A percentile compares a stretch with the other conserved stretches of the same genome.
phyloP scores from a whole-genome alignment of 2,797 vertebrate genomes.

The Spheniscus humboldti region DNA sequence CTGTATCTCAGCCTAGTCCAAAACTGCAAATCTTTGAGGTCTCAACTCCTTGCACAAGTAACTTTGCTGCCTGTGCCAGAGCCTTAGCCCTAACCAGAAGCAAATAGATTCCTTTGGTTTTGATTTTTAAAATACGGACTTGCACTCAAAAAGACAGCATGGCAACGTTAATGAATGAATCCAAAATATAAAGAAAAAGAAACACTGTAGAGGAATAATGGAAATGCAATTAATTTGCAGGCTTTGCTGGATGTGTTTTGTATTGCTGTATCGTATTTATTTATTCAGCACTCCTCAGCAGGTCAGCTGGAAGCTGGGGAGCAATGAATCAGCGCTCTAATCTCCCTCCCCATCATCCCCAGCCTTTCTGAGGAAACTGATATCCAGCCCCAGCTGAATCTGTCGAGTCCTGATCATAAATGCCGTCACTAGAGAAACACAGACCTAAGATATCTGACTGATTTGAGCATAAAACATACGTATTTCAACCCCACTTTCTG shows the following conservation, averaged over 20 bases:
- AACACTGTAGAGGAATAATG: not conserved
- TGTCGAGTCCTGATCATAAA: not conserved
- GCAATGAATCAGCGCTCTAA: conserved; percentile 42
- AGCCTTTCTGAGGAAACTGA: conserved; percentile 11
- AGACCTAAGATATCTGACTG: not conserved
- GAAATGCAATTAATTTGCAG: not conserved
- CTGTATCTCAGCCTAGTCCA: not conserved
- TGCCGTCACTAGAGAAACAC: not conserved
- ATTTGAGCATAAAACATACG: not conserved
- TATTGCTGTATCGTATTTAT: not conserved
- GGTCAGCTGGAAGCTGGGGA: conserved; percentile 6
- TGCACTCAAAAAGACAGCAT: not conserved
- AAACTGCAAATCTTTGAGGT: not conserved
- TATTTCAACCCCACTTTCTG: not conserved
- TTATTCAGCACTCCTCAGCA: conserved; percentile 1
- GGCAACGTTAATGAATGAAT: not conserved
- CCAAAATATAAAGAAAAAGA: not conserved
- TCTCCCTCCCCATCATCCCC: not conserved
- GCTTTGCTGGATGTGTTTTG: not conserved
- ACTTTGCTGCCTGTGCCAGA: not conserved
- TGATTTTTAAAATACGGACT: not conserved
- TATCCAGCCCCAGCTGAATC: conserved; percentile 12
- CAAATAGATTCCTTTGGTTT: not conserved
- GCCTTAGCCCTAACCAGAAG: not conserved
- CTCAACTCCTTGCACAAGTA: not conserved